Percentiles rank a stretch among this genome's conserved stretches.
Evolutionary conservation across 2,113 vertebrate genomes (phyloP).

Genomic region (Cebidichthys violaceus): DNA sequence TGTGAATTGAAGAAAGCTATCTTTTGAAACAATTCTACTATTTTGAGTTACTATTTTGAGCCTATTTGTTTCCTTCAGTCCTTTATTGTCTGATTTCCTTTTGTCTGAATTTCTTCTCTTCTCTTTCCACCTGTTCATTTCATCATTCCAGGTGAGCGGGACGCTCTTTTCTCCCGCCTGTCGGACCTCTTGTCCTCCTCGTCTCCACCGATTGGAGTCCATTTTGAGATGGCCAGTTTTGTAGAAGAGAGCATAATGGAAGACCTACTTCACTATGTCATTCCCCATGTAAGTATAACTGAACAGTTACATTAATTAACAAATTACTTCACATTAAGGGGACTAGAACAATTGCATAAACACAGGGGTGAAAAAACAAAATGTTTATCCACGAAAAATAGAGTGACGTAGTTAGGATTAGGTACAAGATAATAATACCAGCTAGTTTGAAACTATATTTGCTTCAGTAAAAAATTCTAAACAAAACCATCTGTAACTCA

Average conservation of each 20-base stretch:
- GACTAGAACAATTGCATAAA: background rate
- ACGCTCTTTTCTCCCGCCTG: constrained; percentile 78
- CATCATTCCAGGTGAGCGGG: constrained; percentile 79
- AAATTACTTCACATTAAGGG: background rate
- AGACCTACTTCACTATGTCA: constrained; percentile 81
- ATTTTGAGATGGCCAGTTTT: constrained; percentile 91
- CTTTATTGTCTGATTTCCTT: background rate
- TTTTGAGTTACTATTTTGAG: background rate
- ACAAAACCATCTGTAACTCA: constrained; percentile 5
- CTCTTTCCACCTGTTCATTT: background rate
- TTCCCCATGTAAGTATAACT: constrained; percentile 78
- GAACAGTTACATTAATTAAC: background rate
- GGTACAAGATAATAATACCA: background rate
- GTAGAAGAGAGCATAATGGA: constrained; percentile 85
- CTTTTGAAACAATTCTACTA: background rate
- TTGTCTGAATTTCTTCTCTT: constrained; percentile 1
- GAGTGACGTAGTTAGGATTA: background rate
- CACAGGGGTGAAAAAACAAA: background rate
- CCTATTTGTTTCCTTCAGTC: background rate
- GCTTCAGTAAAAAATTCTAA: constrained; percentile 10
- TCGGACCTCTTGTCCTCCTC: constrained; percentile 78
- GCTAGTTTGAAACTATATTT: background rate
- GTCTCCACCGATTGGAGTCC: constrained; percentile 78
- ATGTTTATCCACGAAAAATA: background rate
- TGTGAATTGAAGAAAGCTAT: background rate